Evolutionary conservation across 53 echinoderm and acorn worm genomes (phyloP), one percentile per base, ranked within the genome.

Genomic region (Holothuria leucospilota): DNA sequence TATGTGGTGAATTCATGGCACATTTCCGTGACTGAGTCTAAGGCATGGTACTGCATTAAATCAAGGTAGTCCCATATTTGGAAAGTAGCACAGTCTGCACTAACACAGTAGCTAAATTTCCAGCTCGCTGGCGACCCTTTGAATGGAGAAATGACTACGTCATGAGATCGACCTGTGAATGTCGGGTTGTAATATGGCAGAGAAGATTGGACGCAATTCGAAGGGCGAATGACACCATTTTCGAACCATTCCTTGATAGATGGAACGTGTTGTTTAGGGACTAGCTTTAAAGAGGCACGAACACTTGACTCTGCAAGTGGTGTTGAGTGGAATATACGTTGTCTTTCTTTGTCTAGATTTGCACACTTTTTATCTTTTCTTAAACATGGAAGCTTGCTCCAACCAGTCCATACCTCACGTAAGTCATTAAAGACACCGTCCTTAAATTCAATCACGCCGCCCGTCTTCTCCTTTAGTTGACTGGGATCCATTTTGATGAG

Each of bases 41-140:
- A 24, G 6, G 10, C 51, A 28, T 12, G 27, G 78, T 26, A 7
- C 25, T 49, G 10, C 1, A 18, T 42, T 28, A 78, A 20, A 26
- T 78, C 78, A 51, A 78, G 25, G 59, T 56, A 58, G 18, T 78
- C 78, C 78, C 78, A 78, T 12, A 52, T 13, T 52, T 78, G 40
- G n/a, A 52, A 46, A 2, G 78, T 23, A 23, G 51, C 28, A 12
- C 78, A 56, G 21, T 78, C 53, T 29, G 42, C 16, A 2, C 5
- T 4, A 8, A 78, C 29, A 49, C 78, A 78, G 29, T 78, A 78
- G 8, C 15, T 21, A 51, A 78, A 78, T 26, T 52, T 25, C 20
- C 24, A 52, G 20, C 59, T n/a, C 1, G 29, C 28, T 0, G 61
- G 59, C 9, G 16, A 26, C n/a, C 58, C 10, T 58, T n/a, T 4